Percentiles rank a stretch among this genome's conserved stretches.
phyloP scores from a whole-genome alignment of 2,888 invertebrate species.

The Onthophagus sagittarius region DNA sequence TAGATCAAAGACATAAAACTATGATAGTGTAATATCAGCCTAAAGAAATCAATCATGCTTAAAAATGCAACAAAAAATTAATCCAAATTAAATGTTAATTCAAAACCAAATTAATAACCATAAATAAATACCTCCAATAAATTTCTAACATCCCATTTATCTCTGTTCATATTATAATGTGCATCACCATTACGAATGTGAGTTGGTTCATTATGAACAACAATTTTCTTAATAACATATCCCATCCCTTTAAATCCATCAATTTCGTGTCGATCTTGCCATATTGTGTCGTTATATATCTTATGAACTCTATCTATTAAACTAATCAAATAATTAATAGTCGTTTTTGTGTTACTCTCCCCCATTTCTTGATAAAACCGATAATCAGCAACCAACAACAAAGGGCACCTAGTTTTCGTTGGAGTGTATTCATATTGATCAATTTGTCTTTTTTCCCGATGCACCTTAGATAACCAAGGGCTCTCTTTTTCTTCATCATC shows the following conservation, averaged over 20 bases:
- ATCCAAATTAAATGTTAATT: no score
- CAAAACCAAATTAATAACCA: not conserved
- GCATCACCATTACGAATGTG: slow-evolving; percentile 83
- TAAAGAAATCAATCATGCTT: no score
- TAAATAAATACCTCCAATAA: slow-evolving; percentile 70
- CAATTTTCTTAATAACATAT: slow-evolving; percentile 91
- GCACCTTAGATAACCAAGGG: slow-evolving; percentile 35
- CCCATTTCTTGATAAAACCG: slow-evolving; percentile 96
- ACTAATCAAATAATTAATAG: slow-evolving; percentile 95
- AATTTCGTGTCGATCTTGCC: slow-evolving; percentile 83
- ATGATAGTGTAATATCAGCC: no score
- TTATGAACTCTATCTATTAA: slow-evolving; percentile 94
- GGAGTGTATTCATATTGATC: slow-evolving; percentile 86
- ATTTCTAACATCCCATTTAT: slow-evolving; percentile 90
- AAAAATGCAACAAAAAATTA: no score
- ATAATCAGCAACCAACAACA: slow-evolving; percentile 91
- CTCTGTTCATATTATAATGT: slow-evolving; percentile 85
- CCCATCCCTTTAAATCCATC: slow-evolving; percentile 94
- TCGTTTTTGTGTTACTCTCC: slow-evolving; percentile 86
- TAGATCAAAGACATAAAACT: no score
- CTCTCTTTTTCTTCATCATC: slow-evolving; percentile 34
- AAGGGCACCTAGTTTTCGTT: slow-evolving; percentile 86
- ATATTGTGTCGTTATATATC: slow-evolving; percentile 90
- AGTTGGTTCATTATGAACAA: slow-evolving; percentile 88
- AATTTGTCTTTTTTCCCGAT: slow-evolving; percentile 69